These are phyloP conservation scores for Belonocnema kinseyi DNA, from an alignment of 1,140 invertebrate genomes.

Conservation along the genomic window DNA sequence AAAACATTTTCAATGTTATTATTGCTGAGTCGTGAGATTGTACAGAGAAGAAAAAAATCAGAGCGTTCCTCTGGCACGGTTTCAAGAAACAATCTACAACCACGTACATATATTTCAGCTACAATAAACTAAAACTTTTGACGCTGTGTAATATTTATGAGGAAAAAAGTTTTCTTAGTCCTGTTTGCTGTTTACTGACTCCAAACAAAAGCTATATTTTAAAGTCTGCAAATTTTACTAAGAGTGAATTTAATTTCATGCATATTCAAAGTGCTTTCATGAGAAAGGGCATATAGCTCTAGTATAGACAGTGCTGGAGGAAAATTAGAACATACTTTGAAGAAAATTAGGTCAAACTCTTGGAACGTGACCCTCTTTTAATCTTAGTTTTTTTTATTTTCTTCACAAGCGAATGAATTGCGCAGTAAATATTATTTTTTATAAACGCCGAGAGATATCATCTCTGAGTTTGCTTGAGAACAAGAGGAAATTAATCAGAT, in stretches of 20 bases:
- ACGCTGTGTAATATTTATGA: too few relatives aligned
- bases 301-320: neutral
- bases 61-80: too few relatives aligned
- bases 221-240: too few relatives aligned
- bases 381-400: neutral
- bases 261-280: neutral
- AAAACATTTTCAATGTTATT: too few relatives aligned
- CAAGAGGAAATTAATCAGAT: constrained; percentile 13
- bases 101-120: too few relatives aligned
- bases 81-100: too few relatives aligned
- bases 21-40: too few relatives aligned
- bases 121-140: too few relatives aligned
- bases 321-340: neutral
- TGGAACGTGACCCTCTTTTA: neutral
- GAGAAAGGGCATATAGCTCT: neutral
- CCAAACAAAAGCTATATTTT: too few relatives aligned
- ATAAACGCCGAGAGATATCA: constrained; percentile 6
- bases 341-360: neutral
- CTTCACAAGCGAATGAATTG: neutral
- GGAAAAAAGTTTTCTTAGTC: too few relatives aligned
- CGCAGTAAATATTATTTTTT: neutral
- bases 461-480: neutral
- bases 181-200: too few relatives aligned
- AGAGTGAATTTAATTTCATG: neutral
- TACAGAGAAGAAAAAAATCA: too few relatives aligned